Evolutionary conservation across 2,113 vertebrate genomes (phyloP).

Genomic region (Limanda limanda): DNA sequence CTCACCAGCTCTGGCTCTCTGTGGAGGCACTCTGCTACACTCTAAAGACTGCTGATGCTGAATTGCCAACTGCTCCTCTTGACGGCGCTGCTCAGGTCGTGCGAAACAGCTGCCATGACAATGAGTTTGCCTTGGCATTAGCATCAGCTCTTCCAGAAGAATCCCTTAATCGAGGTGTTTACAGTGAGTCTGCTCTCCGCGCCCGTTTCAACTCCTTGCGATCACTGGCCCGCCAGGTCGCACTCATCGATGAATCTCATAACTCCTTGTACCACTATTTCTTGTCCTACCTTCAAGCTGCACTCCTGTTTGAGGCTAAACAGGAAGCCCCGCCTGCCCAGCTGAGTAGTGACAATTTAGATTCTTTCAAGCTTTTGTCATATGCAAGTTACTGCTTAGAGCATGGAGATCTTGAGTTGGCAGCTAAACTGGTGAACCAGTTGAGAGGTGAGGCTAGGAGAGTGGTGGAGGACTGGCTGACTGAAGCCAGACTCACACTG

Average conservation of each 20-base stretch:
- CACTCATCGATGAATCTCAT: slow-evolving; percentile 92
- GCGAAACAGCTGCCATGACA: slow-evolving; percentile 83
- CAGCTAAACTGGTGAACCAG: slow-evolving; percentile 96
- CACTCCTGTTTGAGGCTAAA: slow-evolving; percentile 87
- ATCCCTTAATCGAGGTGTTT: slow-evolving; percentile 90
- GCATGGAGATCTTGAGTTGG: slow-evolving; percentile 94
- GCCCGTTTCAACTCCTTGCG: slow-evolving; percentile 89
- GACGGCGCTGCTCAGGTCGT: slow-evolving; percentile 85
- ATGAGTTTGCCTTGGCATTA: slow-evolving; percentile 88
- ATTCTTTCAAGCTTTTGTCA: slow-evolving; percentile 91
- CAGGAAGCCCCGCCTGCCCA: slow-evolving; percentile 87
- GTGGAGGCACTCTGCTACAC: slow-evolving; percentile 91
- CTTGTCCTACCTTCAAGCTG: slow-evolving; percentile 94
- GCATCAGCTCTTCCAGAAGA: slow-evolving; percentile 86
- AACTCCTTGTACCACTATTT: slow-evolving; percentile 98
- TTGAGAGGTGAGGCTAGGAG: slow-evolving; percentile 90
- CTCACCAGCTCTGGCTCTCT: slow-evolving; percentile 96
- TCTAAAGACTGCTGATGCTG: slow-evolving; percentile 83
- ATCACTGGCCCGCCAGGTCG: slow-evolving; percentile 88
- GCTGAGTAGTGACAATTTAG: slow-evolving; percentile 86
- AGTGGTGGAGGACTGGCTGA: slow-evolving; percentile 94
- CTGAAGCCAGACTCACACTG: slow-evolving; percentile 91
- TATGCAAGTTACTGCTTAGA: slow-evolving; percentile 95
- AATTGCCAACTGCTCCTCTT: slow-evolving; percentile 86
- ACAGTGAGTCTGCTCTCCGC: slow-evolving; percentile 92